Conservation (phyloP, 2,888 invertebrate species). For the Sphaerophoria taeniata region DNA sequence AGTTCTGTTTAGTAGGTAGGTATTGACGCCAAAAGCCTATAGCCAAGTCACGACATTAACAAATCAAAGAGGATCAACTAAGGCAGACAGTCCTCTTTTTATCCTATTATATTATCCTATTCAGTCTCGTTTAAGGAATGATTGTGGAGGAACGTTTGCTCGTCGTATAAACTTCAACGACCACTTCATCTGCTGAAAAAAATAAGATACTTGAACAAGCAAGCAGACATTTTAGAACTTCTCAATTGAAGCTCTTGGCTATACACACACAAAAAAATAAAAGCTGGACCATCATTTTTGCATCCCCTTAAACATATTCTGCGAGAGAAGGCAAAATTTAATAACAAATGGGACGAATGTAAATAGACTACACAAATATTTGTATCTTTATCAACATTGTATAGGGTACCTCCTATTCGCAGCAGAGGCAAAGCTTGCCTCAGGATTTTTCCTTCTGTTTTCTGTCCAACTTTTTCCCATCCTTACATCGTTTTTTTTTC, state of each 20-base stretch:
- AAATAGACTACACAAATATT: slow-evolving; percentile 70
- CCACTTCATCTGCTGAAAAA: slow-evolving; percentile 29
- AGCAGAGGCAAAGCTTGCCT: slow-evolving; percentile 46
- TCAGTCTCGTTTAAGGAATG: slow-evolving; percentile 3
- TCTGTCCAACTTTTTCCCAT: slow-evolving; percentile 27
- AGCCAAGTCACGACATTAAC: slow-evolving; percentile 55
- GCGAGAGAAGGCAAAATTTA: slow-evolving; percentile 54
- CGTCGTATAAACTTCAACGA: slow-evolving; percentile 17
- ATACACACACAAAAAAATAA: not conserved
- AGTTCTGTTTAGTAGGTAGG: not conserved
- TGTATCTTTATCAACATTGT: slow-evolving; percentile 59
- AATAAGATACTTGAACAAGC: slow-evolving; percentile 34
- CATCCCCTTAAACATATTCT: slow-evolving; percentile 28
- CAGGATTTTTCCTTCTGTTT: slow-evolving; percentile 55
- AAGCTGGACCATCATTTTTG: slow-evolving; percentile 20
- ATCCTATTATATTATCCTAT: slow-evolving; percentile 25
- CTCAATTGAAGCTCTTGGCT: slow-evolving; percentile 60
- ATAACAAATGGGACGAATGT: slow-evolving; percentile 64
- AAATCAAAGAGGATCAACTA: slow-evolving; percentile 69
- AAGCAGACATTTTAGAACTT: slow-evolving; percentile 51
- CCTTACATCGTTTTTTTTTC: not conserved
- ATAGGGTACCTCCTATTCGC: not conserved
- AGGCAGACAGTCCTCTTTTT: slow-evolving; percentile 56
- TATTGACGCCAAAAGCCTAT: slow-evolving; percentile 22
- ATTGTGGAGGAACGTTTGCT: slow-evolving; percentile 1